Evolutionary conservation across 2,113 vertebrate species (phyloP).

Genomic region (Hucho hucho): DNA sequence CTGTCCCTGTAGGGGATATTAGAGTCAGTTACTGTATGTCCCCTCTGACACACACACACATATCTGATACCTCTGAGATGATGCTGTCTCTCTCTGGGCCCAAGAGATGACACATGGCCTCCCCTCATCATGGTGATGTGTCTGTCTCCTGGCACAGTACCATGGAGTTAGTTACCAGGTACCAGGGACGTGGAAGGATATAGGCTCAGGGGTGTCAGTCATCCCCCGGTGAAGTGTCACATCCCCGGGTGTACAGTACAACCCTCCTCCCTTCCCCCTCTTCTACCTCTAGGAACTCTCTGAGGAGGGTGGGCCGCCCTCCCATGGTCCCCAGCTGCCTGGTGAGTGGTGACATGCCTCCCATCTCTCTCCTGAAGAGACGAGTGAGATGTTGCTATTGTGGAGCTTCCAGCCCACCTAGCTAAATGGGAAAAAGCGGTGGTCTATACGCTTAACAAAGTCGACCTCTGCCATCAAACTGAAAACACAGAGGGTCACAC

Average conservation of each 20-base stretch:
- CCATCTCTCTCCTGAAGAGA: conserved; percentile 58
- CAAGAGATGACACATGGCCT: neutral
- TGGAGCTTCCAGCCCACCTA: conserved; percentile 76
- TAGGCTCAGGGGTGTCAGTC: neutral
- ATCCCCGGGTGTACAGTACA: neutral
- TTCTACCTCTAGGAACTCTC: neutral
- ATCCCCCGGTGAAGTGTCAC: neutral
- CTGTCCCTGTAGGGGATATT: neutral
- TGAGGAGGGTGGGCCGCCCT: neutral
- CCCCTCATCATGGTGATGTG: neutral
- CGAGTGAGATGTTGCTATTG: conserved; percentile 72
- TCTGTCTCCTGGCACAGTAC: neutral
- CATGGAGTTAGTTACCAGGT: neutral
- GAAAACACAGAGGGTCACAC: conserved; percentile 49
- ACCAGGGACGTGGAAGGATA: neutral
- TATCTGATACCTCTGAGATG: neutral
- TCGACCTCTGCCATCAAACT: conserved; percentile 71
- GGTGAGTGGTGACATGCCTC: conserved; percentile 36
- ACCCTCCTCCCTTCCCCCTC: neutral
- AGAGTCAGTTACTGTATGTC: neutral
- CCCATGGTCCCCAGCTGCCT: conserved; percentile 73
- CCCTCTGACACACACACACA: neutral
- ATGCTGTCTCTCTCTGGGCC: too few relatives aligned
- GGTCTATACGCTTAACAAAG: conserved; percentile 67
- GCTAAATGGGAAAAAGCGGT: conserved; percentile 73